A percentile compares a stretch with the other conserved stretches of the same genome.
phyloP scores from a whole-genome alignment of 2,888 invertebrate genomes.

The Cantharis rufa region DNA sequence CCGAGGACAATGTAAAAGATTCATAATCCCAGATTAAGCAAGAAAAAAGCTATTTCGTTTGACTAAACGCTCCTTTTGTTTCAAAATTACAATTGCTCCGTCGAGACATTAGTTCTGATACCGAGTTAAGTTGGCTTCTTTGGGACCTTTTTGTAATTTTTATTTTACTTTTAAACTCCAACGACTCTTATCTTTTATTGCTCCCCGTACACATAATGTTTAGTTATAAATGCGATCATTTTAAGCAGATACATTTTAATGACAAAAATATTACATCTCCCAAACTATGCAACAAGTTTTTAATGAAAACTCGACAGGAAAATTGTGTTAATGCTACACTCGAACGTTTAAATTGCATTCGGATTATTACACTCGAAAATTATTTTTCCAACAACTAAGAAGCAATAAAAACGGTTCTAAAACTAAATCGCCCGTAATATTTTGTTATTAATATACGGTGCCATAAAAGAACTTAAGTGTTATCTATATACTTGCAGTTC shows the following conservation, averaged over 20 bases:
- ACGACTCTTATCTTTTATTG: constrained; percentile 31
- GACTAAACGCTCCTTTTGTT: constrained; percentile 54
- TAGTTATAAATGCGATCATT: constrained; percentile 2
- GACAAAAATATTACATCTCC: neutral
- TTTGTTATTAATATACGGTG: constrained; percentile 50
- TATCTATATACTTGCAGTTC: constrained; percentile 50
- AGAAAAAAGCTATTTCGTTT: constrained; percentile 54
- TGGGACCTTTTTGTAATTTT: constrained; percentile 20
- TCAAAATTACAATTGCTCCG: constrained; percentile 53
- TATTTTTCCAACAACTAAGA: constrained; percentile 24
- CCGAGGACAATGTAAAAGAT: constrained; percentile 51
- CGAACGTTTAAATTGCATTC: constrained; percentile 31
- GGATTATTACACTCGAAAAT: constrained; percentile 37
- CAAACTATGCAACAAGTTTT: neutral
- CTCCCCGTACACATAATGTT: constrained; percentile 26
- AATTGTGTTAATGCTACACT: constrained; percentile 11
- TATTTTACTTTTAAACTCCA: constrained; percentile 15
- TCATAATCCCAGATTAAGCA: constrained; percentile 55
- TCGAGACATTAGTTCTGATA: constrained; percentile 46
- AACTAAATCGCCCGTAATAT: constrained; percentile 47
- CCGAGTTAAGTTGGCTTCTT: constrained; percentile 23
- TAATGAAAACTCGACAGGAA: neutral
- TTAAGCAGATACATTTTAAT: neutral
- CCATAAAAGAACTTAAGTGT: constrained; percentile 50
- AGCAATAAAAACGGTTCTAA: constrained; percentile 46